Evolutionary conservation across 2,888 invertebrate species (phyloP), one percentile per base, ranked within the genome.

Genomic region (Pemphredon lugubris): DNA sequence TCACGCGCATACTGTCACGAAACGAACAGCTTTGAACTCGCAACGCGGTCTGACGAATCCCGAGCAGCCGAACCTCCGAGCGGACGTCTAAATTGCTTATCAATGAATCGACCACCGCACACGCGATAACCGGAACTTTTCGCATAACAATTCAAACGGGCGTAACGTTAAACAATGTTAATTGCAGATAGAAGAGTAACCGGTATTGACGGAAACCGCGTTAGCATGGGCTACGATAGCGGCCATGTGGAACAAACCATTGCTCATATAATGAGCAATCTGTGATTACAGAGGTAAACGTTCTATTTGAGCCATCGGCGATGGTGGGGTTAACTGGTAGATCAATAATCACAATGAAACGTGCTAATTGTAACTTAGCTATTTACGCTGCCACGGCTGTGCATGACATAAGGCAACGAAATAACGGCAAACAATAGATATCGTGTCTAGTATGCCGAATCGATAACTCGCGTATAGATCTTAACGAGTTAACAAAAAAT

Each of bases 331-430:
- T 48, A 53, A 57, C 11, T 45, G 50, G 42, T 47, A 57, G 51
- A 66, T 61, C 57, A 53, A 67, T 57, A 61, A 61, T 32, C 45
- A 40, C 26, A 44, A 32, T 61, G 47, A 61, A 66, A 55, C 45
- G 32, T 18, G 44, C 59, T 40, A 21, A 37, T 70, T 65, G 60
- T 42, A 37, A 42, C 48, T 50, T n/a, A 14, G 30, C 54, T 53
- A 21, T 44, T 48, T 48, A 53, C 11, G 47, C 16, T 37, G 2
- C 9, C n/a, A 45, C 32, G 68, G 51, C 64, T 5, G 11, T 23
- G 21, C 13, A 45, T 3, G 9, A 45, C 1, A 37, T 6, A 34
- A 32, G 14, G 14, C 11, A 1, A 3, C 16, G n/a, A 32, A 50
- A 7, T 26, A 30, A 34, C 32, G 30, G 1, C 5, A 45, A 30